A percentile compares a stretch with the other conserved stretches of the same genome.
Conservation (phyloP, 2,797 vertebrate species). For the Gallinago stenura region DNA sequence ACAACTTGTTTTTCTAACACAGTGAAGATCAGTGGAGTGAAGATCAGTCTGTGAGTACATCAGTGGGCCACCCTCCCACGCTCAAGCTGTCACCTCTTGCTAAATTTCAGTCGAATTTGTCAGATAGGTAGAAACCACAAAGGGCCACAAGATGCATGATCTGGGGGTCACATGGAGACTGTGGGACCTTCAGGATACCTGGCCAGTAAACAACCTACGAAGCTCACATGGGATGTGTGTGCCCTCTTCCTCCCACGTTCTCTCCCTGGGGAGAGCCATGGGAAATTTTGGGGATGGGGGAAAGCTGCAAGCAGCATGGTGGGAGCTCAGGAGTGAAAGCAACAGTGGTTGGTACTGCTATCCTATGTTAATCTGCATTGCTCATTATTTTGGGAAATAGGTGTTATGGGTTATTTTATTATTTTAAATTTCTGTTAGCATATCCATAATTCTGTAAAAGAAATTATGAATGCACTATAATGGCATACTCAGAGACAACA, state of each 20-base stretch:
- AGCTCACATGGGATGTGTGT: accelerated
- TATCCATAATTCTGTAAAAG: conserved; percentile 4
- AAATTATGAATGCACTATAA: background rate
- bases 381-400: background rate
- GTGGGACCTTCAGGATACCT: accelerated
- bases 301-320: background rate
- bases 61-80: background rate
- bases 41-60: background rate
- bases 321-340: background rate
- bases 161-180: accelerated
- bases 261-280: background rate
- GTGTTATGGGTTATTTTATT: background rate
- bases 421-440: conserved; percentile 38
- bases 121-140: background rate
- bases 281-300: background rate
- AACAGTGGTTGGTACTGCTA: background rate
- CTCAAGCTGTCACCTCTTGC: background rate
- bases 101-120: background rate
- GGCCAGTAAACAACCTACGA: background rate
- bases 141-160: background rate
- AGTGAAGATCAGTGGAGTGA: background rate
- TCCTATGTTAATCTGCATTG: background rate
- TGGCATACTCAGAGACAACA: background rate
- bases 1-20: background rate
- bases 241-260: accelerated